Base-by-base conservation (phyloP, 2,888 invertebrate genomes). In the Nephrocerus scutellatus region DNA sequence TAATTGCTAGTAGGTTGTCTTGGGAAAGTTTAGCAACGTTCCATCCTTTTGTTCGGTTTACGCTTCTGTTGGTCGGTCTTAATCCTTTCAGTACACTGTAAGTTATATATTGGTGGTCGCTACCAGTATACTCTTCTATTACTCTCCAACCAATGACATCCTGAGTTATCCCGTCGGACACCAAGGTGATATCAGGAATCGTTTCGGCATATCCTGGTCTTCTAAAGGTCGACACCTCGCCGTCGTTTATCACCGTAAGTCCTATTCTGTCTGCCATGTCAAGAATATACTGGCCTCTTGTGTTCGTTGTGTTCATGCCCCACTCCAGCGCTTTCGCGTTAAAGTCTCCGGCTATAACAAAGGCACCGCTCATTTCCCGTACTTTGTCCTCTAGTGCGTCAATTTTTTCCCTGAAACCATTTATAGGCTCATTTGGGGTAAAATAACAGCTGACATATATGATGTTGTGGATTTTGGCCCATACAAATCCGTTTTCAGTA, bases 161-260 rank as follows among this genome's bases (percentile, higher is more conserved):
- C 5, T 15, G 3, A 3, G 14, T 12, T 37, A 9, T 30, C 1
- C 12, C 4, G 13, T 30, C 30, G 10, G 22, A n/a, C 2, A 13
- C 38, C 5, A 38, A 14, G 5, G 30, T 34, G 24, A 39, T 14
- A 14, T 39, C 24, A 7, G 38, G 24, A 14, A 38, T 28, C 6
- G 19, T 34, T 9, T 10, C 30, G 6, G 9, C 25, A 16, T 29
- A 23, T 5, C 30, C 37, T 9, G 38, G 20, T 30, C 37, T 32
- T 16, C 30, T 36, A 6, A 40, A 40, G 6, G 37, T 39, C 5
- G 21, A 10, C 13, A 23, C 19, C 22, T 39, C 25, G 15, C 29
- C 39, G 12, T 22, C 19, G 26, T 28, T 39, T 7, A 10, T 21
- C 8, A 39, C 24, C 15, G 23, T n/a, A 2, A 34, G 34, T 1